Conservation (phyloP, 2,113 vertebrate genomes). For the Gymnogyps californianus region DNA sequence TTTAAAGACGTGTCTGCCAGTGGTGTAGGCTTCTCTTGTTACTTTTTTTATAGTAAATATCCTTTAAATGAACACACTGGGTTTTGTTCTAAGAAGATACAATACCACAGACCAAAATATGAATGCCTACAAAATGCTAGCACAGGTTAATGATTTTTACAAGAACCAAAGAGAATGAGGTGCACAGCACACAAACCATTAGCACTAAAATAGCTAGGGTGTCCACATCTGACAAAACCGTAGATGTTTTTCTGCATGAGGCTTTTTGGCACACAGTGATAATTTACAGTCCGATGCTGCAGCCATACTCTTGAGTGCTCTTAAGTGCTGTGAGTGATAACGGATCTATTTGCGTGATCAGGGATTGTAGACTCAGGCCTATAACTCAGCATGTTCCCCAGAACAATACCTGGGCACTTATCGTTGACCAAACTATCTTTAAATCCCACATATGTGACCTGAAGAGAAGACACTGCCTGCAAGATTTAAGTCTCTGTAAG, state of each 20-base stretch:
- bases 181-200: not conserved
- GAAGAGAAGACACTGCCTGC: not conserved
- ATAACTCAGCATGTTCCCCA: not conserved
- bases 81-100: not conserved
- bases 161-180: not conserved
- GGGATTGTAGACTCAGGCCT: not conserved
- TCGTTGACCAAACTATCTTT: not conserved
- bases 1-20: not conserved
- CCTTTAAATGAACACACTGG: not conserved
- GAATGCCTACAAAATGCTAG: not conserved
- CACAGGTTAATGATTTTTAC: not conserved
- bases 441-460: not conserved
- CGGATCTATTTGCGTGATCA: not conserved
- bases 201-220: not conserved
- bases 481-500: not conserved
- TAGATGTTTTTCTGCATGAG: not conserved
- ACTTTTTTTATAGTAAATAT: not conserved
- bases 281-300: not conserved
- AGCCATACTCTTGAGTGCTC: constrained; percentile 15
- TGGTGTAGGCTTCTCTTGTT: not conserved
- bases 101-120: not conserved
- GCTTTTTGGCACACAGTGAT: constrained; percentile 14
- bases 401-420: not conserved
- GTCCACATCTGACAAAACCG: not conserved
- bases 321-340: constrained; percentile 40